These are phyloP conservation scores for Coptodon rendalli DNA, from an alignment of 2,113 vertebrate species.

Conservation along the genomic window DNA sequence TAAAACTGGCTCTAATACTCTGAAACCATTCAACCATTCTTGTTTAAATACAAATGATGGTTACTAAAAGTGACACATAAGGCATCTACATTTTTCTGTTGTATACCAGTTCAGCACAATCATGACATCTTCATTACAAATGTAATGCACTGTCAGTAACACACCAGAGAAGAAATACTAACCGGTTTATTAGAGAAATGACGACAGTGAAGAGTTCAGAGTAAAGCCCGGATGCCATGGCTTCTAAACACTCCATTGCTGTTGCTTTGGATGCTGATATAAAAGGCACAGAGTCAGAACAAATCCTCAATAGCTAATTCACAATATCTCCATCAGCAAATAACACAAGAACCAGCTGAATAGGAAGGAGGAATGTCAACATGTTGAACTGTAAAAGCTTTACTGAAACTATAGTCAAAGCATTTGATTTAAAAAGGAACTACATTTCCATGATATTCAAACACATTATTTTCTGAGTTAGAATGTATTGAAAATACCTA, in stretches of 20 bases:
- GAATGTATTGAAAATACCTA: background rate
- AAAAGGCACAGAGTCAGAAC: background rate
- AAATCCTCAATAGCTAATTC: background rate
- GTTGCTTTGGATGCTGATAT: constrained; percentile 81
- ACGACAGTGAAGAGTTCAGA: constrained; percentile 89
- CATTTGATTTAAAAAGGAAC: background rate
- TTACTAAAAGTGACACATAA: background rate
- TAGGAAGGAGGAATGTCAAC: background rate
- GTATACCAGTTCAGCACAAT: background rate
- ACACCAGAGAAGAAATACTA: constrained; percentile 4
- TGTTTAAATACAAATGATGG: background rate
- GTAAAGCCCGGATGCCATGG: constrained; percentile 86
- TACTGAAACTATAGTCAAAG: background rate
- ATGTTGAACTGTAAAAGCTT: background rate
- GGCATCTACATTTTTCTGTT: background rate
- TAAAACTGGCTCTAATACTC: background rate
- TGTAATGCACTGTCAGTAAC: background rate
- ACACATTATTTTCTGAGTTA: background rate
- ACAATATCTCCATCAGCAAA: background rate
- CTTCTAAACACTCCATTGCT: constrained; percentile 89
- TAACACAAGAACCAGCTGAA: background rate
- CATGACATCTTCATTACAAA: background rate
- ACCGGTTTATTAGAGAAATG: constrained; percentile 93
- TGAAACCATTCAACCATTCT: background rate
- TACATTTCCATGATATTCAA: background rate